Percentiles rank a stretch among this genome's conserved stretches.
phyloP scores from a whole-genome alignment of 1,140 invertebrate species.

The Orius laevigatus region DNA sequence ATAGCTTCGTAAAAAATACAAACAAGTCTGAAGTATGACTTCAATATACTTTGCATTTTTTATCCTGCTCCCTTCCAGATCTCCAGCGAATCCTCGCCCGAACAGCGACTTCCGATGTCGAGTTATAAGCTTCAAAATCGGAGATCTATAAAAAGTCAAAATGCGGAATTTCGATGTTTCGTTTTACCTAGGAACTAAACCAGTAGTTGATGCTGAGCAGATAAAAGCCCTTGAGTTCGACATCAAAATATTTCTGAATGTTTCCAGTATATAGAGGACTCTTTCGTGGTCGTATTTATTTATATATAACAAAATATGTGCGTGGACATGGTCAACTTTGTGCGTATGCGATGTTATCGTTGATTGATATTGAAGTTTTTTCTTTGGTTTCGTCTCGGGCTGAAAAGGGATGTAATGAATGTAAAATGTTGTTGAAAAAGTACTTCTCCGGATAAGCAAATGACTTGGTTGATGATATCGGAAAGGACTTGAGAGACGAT shows the following conservation, averaged over 20 bases:
- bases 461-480: conserved; percentile 35
- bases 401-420: too few species aligned
- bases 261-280: conserved; percentile 60
- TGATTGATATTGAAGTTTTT: conserved; percentile 15
- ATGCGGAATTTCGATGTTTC: too few species aligned
- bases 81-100: conserved; percentile 61
- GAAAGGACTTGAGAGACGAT: conserved; percentile 30
- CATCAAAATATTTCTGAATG: conserved; percentile 53
- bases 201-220: conserved; percentile 51
- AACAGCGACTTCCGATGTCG: conserved; percentile 67
- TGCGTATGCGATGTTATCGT: conserved; percentile 25
- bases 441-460: conserved; percentile 14
- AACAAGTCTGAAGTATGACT: conserved; percentile 56
- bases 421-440: too few species aligned
- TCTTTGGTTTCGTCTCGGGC: too few species aligned
- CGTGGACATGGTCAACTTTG: conserved; percentile 58
- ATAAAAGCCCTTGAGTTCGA: conserved; percentile 58
- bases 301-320: conserved; percentile 66
- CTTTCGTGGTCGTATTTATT: conserved; percentile 63
- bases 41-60: conserved; percentile 72
- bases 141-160: conserved; percentile 22
- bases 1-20: conserved; percentile 67
- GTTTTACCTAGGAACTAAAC: conserved; percentile 22
- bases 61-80: conserved; percentile 35
- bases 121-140: conserved; percentile 47